phyloP scores from a whole-genome alignment of 2,797 vertebrate genomes.

The Brotula barbata region DNA sequence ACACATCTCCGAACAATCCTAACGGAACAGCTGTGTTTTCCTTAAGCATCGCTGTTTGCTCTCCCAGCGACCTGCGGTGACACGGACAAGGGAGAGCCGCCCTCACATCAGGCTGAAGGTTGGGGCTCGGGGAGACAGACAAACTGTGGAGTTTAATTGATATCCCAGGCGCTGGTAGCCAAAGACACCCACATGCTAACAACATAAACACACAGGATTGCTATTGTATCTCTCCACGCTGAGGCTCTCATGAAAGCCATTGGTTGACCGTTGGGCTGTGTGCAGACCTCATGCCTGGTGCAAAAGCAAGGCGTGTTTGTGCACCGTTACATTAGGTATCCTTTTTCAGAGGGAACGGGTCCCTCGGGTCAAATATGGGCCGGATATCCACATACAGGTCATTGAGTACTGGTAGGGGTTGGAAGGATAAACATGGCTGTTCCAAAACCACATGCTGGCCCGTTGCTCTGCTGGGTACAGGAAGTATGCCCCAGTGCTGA shows the following conservation, averaged over 20 bases:
- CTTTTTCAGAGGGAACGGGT: conserved; percentile 97
- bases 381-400: conserved; percentile 96
- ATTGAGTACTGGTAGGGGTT: conserved; percentile 88
- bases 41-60: conserved; percentile 93
- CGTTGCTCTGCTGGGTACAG: conserved; percentile 80
- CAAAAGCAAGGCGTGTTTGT: conserved; percentile 95
- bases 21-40: conserved; percentile 92
- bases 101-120: conserved; percentile 64
- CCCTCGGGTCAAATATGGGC: conserved; percentile 95
- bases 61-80: conserved; percentile 87
- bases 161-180: conserved; percentile 93
- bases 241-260: conserved; percentile 85
- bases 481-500: conserved; percentile 81
- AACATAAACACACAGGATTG: conserved; percentile 93
- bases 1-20: conserved; percentile 88
- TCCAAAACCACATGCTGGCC: conserved; percentile 91
- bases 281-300: conserved; percentile 93
- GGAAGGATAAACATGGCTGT: conserved; percentile 88
- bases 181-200: conserved; percentile 91
- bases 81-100: conserved; percentile 78
- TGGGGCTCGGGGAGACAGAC: conserved; percentile 65
- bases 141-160: conserved; percentile 90
- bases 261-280: conserved; percentile 80
- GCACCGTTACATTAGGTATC: conserved; percentile 97
- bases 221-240: conserved; percentile 91